Evolutionary conservation across 1,140 invertebrate species (phyloP), one percentile per base, ranked within the genome.

Genomic region (Heterodera schachtii): DNA sequence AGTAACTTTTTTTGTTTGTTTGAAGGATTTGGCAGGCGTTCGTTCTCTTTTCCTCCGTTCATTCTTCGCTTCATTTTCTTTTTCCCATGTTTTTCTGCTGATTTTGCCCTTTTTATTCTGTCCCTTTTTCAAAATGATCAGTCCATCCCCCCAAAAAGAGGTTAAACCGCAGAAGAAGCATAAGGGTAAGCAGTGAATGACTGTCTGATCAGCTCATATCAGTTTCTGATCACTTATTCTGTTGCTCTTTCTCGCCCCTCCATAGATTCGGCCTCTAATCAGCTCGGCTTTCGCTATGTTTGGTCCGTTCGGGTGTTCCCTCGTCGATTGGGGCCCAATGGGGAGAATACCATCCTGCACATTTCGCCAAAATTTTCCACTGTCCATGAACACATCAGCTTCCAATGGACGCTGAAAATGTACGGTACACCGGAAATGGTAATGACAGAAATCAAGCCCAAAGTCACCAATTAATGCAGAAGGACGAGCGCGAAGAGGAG

Each of bases 311-410:
- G 79, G 31, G 84, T 89, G 31, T 44, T 69, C 9, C 66, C 81
- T n/a, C 44, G 88, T 13, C 80, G 83, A 67, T 60, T 88, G 43
- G 80, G 84, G 7, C 79, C 81, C 11, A 84, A 82, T 31, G 87
- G 89, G 49, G 73, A 82, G 31, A 78, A 78, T 69, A 85, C 81
- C 19, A 90, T 89, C 71, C 75, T 89, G 31, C 83, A 87, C 43
- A 81, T 89, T 64, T 89, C 88, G 4, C 88, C 88, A 43, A 89
- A 89, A 52, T 90, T 89, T 76, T 84, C 88, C 11, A 90, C 87
- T 41, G 86, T 90, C 9, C 81, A 90, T 75, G 88, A 90, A 64
- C 88, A 90, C 71, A 86, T 89, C 49, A 82, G 86, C 46, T 89
- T 89, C 75, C 88, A 89, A 83, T 89, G 87, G 87, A 88, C 85